phyloP scores from a whole-genome alignment of 1,140 invertebrate genomes.

The Hyphantria cunea region DNA sequence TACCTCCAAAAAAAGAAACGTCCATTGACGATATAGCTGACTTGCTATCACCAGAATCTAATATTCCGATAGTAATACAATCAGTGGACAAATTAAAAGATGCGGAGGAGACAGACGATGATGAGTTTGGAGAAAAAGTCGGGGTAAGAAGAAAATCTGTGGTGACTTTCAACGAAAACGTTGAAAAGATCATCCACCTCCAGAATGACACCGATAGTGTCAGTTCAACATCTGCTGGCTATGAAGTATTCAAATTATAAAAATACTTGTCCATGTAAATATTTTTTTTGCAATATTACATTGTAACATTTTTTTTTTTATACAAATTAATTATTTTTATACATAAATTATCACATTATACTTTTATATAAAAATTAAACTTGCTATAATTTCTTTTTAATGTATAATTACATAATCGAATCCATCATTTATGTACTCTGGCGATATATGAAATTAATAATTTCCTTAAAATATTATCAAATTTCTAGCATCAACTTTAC shows the following conservation, averaged over 20 bases:
- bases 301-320: too few species aligned
- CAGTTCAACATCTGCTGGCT: slow-evolving; percentile 35
- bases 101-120: slow-evolving; percentile 54
- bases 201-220: slow-evolving; percentile 49
- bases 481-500: too few species aligned
- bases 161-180: slow-evolving; percentile 75
- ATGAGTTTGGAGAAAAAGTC: slow-evolving; percentile 68
- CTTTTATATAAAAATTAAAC: too few species aligned
- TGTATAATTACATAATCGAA: too few species aligned
- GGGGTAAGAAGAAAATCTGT: slow-evolving; percentile 65
- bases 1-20: slow-evolving; percentile 18
- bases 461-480: too few species aligned
- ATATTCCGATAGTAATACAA: slow-evolving; percentile 59
- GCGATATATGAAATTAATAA: too few species aligned
- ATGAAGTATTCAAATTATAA: slow-evolving; percentile 63
- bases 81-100: slow-evolving; percentile 73
- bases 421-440: too few species aligned
- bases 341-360: too few species aligned
- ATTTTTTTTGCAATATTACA: too few species aligned
- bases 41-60: slow-evolving; percentile 13
- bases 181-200: slow-evolving; percentile 75
- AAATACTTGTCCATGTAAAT: too few species aligned
- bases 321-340: too few species aligned
- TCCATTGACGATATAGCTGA: slow-evolving; percentile 21
- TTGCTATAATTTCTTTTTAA: too few species aligned